A percentile compares a stretch with the other conserved stretches of the same genome.
Conservation (phyloP, 2,888 invertebrate genomes). For the Orchesellides sinensis region DNA sequence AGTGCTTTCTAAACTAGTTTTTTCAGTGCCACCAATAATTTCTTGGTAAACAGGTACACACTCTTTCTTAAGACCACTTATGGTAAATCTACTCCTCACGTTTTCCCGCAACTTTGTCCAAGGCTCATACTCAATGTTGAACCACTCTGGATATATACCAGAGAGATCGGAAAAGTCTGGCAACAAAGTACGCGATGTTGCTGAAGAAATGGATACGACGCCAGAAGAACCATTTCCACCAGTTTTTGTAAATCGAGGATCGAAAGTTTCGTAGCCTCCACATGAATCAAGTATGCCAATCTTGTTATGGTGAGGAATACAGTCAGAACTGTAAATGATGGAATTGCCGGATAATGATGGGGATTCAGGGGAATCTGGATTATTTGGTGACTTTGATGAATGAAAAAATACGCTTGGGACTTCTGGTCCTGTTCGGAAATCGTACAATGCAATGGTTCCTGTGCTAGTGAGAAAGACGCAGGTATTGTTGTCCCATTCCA, state of each 20-base stretch:
- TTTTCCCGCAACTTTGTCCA: slow-evolving; percentile 56
- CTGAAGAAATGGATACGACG: too few relatives aligned
- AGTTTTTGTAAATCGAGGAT: slow-evolving; percentile 39
- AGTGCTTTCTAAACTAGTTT: slow-evolving; percentile 8
- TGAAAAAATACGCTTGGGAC: slow-evolving; percentile 28
- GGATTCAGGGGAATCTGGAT: neutral
- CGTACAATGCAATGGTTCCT: slow-evolving; percentile 65
- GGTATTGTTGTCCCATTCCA: slow-evolving; percentile 68
- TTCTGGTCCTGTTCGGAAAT: slow-evolving; percentile 50
- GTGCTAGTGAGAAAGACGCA: slow-evolving; percentile 60
- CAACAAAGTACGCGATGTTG: slow-evolving; percentile 33
- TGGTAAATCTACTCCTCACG: slow-evolving; percentile 66
- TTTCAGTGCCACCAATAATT: neutral
- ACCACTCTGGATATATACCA: slow-evolving; percentile 64
- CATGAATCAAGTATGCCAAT: slow-evolving; percentile 69
- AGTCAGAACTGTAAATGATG: slow-evolving; percentile 67
- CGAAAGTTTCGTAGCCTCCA: slow-evolving; percentile 70
- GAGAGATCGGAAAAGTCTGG: slow-evolving; percentile 39
- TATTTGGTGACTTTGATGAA: slow-evolving; percentile 47
- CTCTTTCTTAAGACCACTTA: slow-evolving; percentile 71
- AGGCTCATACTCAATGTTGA: slow-evolving; percentile 72
- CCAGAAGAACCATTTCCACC: neutral
- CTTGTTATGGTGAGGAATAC: slow-evolving; percentile 44
- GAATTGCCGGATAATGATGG: neutral
- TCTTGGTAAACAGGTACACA: slow-evolving; percentile 67